Evolutionary conservation across 2,113 vertebrate genomes (phyloP), one percentile per base, ranked within the genome.

Genomic region (Balaeniceps rex): DNA sequence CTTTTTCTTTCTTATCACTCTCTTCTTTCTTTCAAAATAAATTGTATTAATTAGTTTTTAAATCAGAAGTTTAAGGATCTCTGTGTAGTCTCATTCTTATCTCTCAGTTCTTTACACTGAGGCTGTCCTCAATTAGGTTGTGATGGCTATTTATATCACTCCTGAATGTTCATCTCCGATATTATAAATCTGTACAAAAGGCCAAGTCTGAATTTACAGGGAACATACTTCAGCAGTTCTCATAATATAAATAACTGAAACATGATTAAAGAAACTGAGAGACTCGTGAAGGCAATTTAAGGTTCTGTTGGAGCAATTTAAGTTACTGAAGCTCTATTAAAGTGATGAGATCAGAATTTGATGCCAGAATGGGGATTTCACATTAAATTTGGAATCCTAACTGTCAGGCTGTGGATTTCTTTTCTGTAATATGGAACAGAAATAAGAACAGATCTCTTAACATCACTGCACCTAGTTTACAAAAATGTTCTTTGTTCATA

Each of bases 181-280:
- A 83, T 95, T 95, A 96, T 90, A 93, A 90, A 90, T 83, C 93
- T 66, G 87, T 63, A 89, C 81, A 93, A 85, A 95, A 93, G 93
- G 58, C 82, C 66, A 93, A 93, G 75, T 78, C 33, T 44, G 91
- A 86, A 96, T 93, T 95, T 93, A 88, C 77, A 47, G 1, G 7
- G 40, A 84, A 80, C 25, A 65, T 68, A 94, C 64, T 77, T 86
- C 82, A 81, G 29, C 71, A 83, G 15, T 80, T 97, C 66, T 93
- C 44, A 12, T n/a, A 76, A 66, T 88, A 80, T 31, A 93, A 83
- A 71, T 86, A 68, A 83, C 71, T 81, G 71, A 95, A 86, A 68
- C n/a, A 3, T 78, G 65, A 83, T 91, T 90, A 93, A 90, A 83
- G 80, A 92, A 91, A 75, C 34, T 36, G 46, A 87, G 44, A 76